phyloP scores from a whole-genome alignment of 2,888 invertebrate genomes.

The Drosophila cognata region DNA sequence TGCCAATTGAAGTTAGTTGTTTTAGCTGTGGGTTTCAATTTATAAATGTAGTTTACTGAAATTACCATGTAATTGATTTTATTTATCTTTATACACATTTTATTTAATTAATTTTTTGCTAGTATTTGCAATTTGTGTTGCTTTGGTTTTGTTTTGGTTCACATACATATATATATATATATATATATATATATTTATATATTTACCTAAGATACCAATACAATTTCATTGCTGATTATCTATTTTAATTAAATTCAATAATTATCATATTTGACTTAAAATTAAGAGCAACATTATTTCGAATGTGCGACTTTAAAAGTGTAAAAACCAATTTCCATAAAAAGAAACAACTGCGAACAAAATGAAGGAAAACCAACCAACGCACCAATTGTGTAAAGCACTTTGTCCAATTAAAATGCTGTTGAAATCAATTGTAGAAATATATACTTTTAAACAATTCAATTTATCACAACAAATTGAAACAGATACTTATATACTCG shows the following conservation, averaged over 20 bases:
- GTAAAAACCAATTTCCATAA: not conserved
- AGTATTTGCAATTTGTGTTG: conserved; percentile 47
- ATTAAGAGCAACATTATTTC: conserved; percentile 26
- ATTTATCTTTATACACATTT: conserved; percentile 65
- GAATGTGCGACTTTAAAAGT: not conserved
- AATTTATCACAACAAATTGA: conserved; percentile 71
- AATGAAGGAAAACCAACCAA: not conserved
- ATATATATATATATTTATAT: conserved; percentile 21
- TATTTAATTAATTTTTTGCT: conserved; percentile 68
- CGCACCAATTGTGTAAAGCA: not conserved
- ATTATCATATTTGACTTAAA: conserved; percentile 44
- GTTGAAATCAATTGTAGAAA: conserved; percentile 28
- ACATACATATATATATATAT: conserved; percentile 20
- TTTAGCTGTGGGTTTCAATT: conserved; percentile 20
- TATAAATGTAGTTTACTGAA: conserved; percentile 55
- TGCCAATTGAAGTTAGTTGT: conserved; percentile 14
- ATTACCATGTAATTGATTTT: conserved; percentile 57
- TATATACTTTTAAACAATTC: conserved; percentile 44
- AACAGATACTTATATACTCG: conserved; percentile 31
- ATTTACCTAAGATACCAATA: conserved; percentile 71
- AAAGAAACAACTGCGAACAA: not conserved
- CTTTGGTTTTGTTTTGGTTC: conserved; percentile 24
- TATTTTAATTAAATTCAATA: conserved; percentile 65
- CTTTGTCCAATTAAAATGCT: not conserved
- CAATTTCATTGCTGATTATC: conserved; percentile 75